Percentiles rank a stretch among this genome's conserved stretches.
Evolutionary conservation across 2,888 invertebrate genomes (phyloP).

Genomic region (Lasius fuliginosus): DNA sequence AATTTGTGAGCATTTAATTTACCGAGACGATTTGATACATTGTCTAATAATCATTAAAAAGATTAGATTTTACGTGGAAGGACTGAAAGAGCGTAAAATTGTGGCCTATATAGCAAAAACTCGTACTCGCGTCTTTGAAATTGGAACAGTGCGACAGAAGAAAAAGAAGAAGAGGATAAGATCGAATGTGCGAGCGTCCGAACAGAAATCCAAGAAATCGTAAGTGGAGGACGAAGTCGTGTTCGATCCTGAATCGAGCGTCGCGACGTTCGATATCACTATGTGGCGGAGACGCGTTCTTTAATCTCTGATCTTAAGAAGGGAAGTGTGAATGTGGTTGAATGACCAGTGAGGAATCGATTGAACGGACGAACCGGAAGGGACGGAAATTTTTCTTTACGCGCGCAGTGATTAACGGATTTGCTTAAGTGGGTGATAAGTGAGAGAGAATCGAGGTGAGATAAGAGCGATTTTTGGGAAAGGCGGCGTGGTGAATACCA

Average conservation of each 20-base stretch:
- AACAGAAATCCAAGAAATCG: slow-evolving; percentile 46
- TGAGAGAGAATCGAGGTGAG: slow-evolving; percentile 59
- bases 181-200: slow-evolving; percentile 39
- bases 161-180: not conserved
- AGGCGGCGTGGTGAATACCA: slow-evolving; percentile 78
- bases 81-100: slow-evolving; percentile 5
- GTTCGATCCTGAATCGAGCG: slow-evolving; percentile 43
- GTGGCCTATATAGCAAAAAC: not conserved
- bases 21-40: not conserved
- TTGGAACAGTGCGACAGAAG: not conserved
- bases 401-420: slow-evolving; percentile 54
- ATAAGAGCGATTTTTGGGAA: slow-evolving; percentile 55
- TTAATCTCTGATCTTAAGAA: slow-evolving; percentile 62
- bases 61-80: not conserved
- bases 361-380: slow-evolving; percentile 22
- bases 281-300: slow-evolving; percentile 72
- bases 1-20: not conserved
- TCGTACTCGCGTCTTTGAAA: not conserved
- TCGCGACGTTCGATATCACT: slow-evolving; percentile 63
- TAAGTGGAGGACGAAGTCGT: slow-evolving; percentile 50
- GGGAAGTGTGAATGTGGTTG: slow-evolving; percentile 60
- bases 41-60: slow-evolving; percentile 3
- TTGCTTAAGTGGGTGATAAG: slow-evolving; percentile 61
- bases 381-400: slow-evolving; percentile 45
- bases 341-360: slow-evolving; percentile 61